Percentiles rank a stretch among this genome's conserved stretches.
Conservation (phyloP, 2,797 vertebrate species). For the Chanos chanos region DNA sequence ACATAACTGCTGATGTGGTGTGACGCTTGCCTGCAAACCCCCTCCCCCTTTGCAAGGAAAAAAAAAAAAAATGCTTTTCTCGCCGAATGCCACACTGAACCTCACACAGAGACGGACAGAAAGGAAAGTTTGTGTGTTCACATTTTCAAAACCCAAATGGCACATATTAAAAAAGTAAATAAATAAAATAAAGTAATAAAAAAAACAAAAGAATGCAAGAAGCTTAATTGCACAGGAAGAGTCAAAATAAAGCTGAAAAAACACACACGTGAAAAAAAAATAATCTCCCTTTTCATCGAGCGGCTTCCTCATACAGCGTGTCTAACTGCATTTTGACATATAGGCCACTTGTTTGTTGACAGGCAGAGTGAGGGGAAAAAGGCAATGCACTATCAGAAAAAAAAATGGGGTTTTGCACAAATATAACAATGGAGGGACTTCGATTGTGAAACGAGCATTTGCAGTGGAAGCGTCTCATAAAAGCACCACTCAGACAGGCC, state of each 20-base stretch:
- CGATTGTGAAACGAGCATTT: constrained; percentile 24
- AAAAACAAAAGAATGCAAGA: constrained; percentile 18
- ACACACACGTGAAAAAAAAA: constrained; percentile 11
- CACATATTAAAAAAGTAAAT: constrained; percentile 34
- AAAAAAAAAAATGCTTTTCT: too few relatives aligned
- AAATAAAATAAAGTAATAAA: constrained; percentile 36
- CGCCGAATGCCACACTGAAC: too few relatives aligned
- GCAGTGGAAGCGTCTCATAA: constrained; percentile 34
- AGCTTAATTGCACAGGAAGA: constrained; percentile 20
- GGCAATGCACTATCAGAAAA: constrained; percentile 21
- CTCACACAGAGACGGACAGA: constrained; percentile 22
- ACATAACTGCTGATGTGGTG: constrained; percentile 31
- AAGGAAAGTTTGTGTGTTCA: constrained; percentile 32
- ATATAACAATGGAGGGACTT: constrained; percentile 19
- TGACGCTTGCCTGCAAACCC: constrained; percentile 30
- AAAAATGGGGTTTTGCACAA: constrained; percentile 22
- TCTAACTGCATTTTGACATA: neutral
- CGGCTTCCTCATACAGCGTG: constrained; percentile 1
- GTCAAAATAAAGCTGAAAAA: constrained; percentile 14
- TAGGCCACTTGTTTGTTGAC: constrained; percentile 5
- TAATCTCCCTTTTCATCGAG: constrained; percentile 26
- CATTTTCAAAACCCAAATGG: constrained; percentile 33
- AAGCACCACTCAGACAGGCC: constrained; percentile 27
- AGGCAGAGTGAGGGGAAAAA: constrained; percentile 13
- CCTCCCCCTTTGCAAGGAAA: constrained; percentile 8